Conservation (phyloP, 2,113 vertebrate species). For the Gopherus evgoodei region DNA sequence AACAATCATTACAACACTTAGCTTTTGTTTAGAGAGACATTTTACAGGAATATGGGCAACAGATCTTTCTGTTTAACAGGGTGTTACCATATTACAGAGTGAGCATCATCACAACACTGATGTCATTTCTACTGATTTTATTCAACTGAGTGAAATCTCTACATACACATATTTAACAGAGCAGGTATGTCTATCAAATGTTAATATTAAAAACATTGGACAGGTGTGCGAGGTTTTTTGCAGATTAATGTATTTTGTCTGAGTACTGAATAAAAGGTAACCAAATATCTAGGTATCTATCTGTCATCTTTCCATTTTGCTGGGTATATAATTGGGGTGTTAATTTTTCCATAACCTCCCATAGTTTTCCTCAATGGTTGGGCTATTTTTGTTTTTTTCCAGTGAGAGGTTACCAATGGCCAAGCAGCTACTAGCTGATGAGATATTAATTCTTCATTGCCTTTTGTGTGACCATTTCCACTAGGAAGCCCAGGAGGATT, state of each 20-base stretch:
- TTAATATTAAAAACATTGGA: neutral
- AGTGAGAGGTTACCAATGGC: neutral
- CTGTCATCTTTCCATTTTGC: neutral
- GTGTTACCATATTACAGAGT: neutral
- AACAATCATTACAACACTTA: neutral
- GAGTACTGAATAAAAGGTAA: neutral
- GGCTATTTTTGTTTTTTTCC: neutral
- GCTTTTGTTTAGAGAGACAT: neutral
- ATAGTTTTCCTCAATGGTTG: neutral
- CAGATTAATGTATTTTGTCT: neutral
- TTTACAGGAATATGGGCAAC: neutral
- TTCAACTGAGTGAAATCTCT: neutral
- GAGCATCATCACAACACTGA: neutral
- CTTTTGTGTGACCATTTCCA: too few relatives aligned
- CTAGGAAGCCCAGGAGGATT: too few relatives aligned
- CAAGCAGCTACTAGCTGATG: neutral
- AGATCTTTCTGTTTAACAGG: neutral
- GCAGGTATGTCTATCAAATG: neutral
- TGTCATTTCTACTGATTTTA: neutral
- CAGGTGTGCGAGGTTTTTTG: neutral
- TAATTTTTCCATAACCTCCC: neutral
- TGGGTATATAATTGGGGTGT: neutral
- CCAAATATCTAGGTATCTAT: neutral
- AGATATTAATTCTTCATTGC: too few relatives aligned
- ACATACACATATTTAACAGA: neutral